Base-by-base conservation (phyloP, 92 coral and sea anemone species). In the Virgularia gustaviana region DNA sequence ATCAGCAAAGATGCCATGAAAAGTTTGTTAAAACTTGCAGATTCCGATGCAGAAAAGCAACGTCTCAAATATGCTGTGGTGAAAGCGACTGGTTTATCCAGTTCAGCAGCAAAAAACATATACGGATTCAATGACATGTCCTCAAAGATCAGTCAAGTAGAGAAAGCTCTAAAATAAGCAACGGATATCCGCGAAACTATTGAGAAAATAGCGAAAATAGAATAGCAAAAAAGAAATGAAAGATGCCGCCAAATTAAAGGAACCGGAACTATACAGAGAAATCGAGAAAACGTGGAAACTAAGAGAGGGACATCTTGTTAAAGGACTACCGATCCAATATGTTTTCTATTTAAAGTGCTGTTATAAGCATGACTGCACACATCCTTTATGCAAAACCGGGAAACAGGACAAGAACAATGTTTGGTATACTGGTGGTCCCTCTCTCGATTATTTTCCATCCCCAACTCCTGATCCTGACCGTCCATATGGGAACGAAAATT, bases 401-500 rank as follows among this genome's bases (percentile, higher is more conserved):
- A 27, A 24, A 22, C 24, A 60, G 16, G 37, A 66, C 57, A 66
- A 24, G 56, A 66, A 30, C 73, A 30, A 66, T 10, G 58, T 66
- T 66, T 66, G 56, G 73, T 66, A 66, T 66, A 23, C 80, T 27
- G 60, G 71, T 45, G 80, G 80, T 43, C 68, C 79, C 49, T 36
- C 79, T 15, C 37, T 58, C 25, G 71, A 66, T 42, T 63, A 34
- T 70, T 70, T 78, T 24, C 61, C 82, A 41, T 49, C 57, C 36
- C 82, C 82, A 32, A 78, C 76, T 0, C 82, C 82, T 55, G 76
- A 78, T 44, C 76, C 76, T 15, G 75, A 49, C 67, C 63, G 82
- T 28, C 75, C 82, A 33, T 65, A 65, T 38, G 67, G 57, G 27
- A 65, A 65, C 41, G 36, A 27, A 34, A 71, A 49, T 65, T 66